A percentile compares a stretch with the other conserved stretches of the same genome.
Evolutionary conservation across 2,113 vertebrate genomes (phyloP).

Genomic region (Sphaerodactylus townsendi): DNA sequence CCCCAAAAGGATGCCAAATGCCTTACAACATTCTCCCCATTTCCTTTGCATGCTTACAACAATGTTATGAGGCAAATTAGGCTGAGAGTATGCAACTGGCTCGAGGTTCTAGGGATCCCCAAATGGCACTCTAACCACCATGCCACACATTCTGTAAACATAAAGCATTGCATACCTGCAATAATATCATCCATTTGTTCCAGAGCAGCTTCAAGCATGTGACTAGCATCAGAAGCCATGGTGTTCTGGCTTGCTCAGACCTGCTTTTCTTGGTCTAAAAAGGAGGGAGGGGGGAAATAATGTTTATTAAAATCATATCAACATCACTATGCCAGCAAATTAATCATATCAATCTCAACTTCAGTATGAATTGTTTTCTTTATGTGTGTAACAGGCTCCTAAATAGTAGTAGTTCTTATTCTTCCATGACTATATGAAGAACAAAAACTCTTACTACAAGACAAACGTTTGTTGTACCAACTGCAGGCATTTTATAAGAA

Average conservation of each 20-base stretch:
- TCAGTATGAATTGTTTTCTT: not conserved
- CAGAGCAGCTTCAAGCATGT: conserved; percentile 86
- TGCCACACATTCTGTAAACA: not conserved
- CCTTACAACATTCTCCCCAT: too few relatives aligned
- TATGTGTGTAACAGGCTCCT: too few relatives aligned
- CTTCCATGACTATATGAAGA: not conserved
- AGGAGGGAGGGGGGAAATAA: conserved; percentile 54
- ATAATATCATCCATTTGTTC: conserved; percentile 95
- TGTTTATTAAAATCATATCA: not conserved
- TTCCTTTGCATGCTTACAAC: too few relatives aligned
- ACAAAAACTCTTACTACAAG: not conserved
- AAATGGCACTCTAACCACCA: too few relatives aligned
- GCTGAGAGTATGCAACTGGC: too few relatives aligned
- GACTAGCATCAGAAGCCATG: conserved; percentile 88
- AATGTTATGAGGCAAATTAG: too few relatives aligned
- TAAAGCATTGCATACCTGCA: conserved; percentile 77
- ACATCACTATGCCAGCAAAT: not conserved
- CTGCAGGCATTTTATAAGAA: too few relatives aligned
- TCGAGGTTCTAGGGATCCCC: too few relatives aligned
- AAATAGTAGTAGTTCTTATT: not conserved
- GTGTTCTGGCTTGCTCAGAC: conserved; percentile 23
- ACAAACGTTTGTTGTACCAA: too few relatives aligned
- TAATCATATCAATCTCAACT: not conserved
- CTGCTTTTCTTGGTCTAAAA: conserved; percentile 39
- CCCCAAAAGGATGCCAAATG: too few relatives aligned